Evolutionary conservation across 2,888 invertebrate genomes (phyloP).

Genomic region (Sthenelais limicola): DNA sequence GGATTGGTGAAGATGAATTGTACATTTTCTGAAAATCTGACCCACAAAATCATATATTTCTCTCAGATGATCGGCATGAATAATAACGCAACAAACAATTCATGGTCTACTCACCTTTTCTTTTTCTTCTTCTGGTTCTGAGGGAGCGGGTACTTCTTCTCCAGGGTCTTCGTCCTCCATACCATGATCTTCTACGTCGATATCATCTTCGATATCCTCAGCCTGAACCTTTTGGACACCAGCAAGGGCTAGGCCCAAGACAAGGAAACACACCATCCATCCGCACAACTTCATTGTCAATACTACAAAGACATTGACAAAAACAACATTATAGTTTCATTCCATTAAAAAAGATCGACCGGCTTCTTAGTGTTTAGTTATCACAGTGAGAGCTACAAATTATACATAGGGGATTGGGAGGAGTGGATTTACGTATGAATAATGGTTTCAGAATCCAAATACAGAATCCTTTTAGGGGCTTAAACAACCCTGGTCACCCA

Average conservation of each 20-base stretch:
- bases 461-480: no score
- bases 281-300: no score
- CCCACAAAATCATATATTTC: no score
- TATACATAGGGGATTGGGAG: no score
- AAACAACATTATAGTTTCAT: background rate
- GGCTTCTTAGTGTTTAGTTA: background rate
- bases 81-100: background rate
- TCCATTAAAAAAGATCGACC: background rate
- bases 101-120: conserved; percentile 10
- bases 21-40: no score
- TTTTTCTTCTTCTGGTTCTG: conserved; percentile 19
- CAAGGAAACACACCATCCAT: conserved; percentile 31
- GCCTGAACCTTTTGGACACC: no score
- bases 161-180: background rate
- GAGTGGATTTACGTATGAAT: no score
- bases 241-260: conserved; percentile 3
- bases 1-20: no score
- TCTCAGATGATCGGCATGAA: background rate
- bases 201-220: conserved; percentile 31
- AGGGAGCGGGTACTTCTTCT: conserved; percentile 24
- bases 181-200: conserved; percentile 24
- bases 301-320: no score
- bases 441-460: no score
- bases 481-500: no score
- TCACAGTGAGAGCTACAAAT: no score